These are phyloP conservation scores for Lydus trimaculatus DNA, from an alignment of 2,888 invertebrate species.

Conservation along the genomic window DNA sequence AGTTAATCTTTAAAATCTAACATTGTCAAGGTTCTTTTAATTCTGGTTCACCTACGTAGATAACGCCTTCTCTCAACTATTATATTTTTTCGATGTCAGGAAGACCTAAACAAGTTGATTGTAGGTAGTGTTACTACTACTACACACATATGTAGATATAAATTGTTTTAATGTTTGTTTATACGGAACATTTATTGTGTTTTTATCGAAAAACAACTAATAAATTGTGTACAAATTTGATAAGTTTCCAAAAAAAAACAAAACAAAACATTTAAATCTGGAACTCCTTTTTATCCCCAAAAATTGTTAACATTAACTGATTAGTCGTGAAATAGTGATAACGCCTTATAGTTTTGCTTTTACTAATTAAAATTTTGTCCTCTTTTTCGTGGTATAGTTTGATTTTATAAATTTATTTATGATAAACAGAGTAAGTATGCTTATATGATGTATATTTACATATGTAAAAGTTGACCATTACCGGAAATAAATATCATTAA, in stretches of 20 bases:
- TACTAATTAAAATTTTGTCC: neutral
- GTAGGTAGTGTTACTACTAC: neutral
- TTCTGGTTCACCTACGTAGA: constrained; percentile 6
- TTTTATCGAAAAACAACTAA: neutral
- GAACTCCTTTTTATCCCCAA: too few species aligned
- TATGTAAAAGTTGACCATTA: constrained; percentile 1
- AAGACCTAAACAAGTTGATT: constrained; percentile 4
- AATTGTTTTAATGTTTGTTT: neutral
- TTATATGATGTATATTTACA: neutral
- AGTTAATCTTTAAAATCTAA: constrained; percentile 5
- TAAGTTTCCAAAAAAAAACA: too few species aligned
- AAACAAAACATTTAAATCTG: too few species aligned
- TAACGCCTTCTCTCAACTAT: neutral
- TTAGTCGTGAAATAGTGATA: too few species aligned
- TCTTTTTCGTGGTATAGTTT: neutral
- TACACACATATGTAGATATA: neutral
- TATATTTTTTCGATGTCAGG: neutral
- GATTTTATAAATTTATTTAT: neutral
- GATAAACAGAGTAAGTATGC: neutral
- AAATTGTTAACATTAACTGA: too few species aligned
- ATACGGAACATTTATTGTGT: neutral
- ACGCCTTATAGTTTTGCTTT: neutral
- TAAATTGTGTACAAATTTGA: neutral
- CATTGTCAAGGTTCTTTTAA: neutral
- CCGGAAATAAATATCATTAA: constrained; percentile 3